Evolutionary conservation across 2,888 invertebrate genomes (phyloP).

Genomic region (Priocnemis perturbator): DNA sequence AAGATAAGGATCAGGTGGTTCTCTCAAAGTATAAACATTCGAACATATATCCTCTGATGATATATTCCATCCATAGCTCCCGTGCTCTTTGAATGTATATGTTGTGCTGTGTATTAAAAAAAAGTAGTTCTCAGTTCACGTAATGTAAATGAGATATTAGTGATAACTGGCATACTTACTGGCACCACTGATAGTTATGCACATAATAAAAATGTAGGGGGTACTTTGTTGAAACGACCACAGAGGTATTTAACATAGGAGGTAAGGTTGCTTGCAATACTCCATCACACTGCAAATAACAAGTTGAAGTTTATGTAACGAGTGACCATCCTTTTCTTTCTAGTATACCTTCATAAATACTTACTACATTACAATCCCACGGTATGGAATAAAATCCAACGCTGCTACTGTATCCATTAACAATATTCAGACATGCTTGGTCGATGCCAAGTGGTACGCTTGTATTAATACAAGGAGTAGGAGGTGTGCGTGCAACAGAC

Average conservation of each 20-base stretch:
- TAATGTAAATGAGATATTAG: neutral
- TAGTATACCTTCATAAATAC: neutral
- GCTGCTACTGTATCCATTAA: conserved; percentile 53
- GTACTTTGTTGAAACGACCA: conserved; percentile 65
- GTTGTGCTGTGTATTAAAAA: conserved; percentile 49
- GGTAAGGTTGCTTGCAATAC: conserved; percentile 52
- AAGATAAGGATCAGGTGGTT: conserved; percentile 67
- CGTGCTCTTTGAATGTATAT: conserved; percentile 70
- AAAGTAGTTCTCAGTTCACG: neutral
- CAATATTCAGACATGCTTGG: conserved; percentile 67
- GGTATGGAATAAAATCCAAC: conserved; percentile 56
- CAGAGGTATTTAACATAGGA: conserved; percentile 56
- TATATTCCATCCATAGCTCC: conserved; percentile 73
- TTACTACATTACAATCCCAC: conserved; percentile 42
- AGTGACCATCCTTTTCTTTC: neutral
- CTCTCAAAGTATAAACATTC: conserved; percentile 55
- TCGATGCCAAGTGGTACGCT: conserved; percentile 65
- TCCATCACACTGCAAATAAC: conserved; percentile 65
- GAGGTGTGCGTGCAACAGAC: no score
- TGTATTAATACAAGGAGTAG: conserved; percentile 47
- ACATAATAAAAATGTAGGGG: conserved; percentile 64
- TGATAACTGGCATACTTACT: conserved; percentile 58
- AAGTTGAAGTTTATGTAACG: neutral
- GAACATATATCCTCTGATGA: conserved; percentile 58
- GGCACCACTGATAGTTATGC: conserved; percentile 50